These are phyloP conservation scores for Anagyrus pseudococci DNA, from an alignment of 2,888 invertebrate species.

Conservation along the genomic window DNA sequence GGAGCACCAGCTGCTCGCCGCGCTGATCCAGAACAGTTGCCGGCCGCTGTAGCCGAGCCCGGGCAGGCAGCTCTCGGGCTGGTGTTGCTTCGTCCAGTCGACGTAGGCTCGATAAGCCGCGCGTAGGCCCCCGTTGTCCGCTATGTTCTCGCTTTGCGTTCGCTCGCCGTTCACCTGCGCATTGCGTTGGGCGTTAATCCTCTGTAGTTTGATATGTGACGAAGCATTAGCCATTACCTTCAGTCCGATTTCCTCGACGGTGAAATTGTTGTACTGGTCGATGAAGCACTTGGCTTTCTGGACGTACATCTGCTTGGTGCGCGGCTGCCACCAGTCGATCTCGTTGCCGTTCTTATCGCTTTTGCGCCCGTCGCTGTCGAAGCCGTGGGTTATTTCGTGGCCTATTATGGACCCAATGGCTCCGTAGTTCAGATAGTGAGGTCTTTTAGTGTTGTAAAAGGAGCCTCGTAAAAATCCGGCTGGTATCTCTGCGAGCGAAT, in stretches of 20 bases:
- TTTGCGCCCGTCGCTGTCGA: constrained; percentile 74
- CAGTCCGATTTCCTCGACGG: constrained; percentile 70
- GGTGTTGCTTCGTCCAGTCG: constrained; percentile 46
- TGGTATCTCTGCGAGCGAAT: constrained; percentile 54
- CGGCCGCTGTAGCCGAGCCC: constrained; percentile 48
- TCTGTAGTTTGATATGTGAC: no score
- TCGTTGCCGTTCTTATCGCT: constrained; percentile 86
- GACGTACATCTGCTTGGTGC: constrained; percentile 78
- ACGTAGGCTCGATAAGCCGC: constrained; percentile 62
- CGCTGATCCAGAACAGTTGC: constrained; percentile 62
- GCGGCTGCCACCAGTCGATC: constrained; percentile 93
- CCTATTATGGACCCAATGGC: constrained; percentile 80
- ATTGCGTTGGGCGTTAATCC: no score
- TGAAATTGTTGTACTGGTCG: constrained; percentile 80
- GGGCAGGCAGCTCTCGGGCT: constrained; percentile 45
- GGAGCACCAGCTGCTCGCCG: constrained; percentile 41
- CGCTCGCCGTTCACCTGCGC: constrained; percentile 76
- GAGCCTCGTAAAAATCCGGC: constrained; percentile 92
- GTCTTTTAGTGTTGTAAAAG: constrained; percentile 87
- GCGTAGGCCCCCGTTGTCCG: constrained; percentile 72
- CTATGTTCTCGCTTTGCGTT: constrained; percentile 82
- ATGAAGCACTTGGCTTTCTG: constrained; percentile 83
- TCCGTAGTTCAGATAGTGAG: constrained; percentile 85
- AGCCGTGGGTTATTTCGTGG: constrained; percentile 72
- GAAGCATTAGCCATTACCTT: no score